Evolutionary conservation across 1,140 invertebrate genomes (phyloP).

Genomic region (Bactericera cockerelli): DNA sequence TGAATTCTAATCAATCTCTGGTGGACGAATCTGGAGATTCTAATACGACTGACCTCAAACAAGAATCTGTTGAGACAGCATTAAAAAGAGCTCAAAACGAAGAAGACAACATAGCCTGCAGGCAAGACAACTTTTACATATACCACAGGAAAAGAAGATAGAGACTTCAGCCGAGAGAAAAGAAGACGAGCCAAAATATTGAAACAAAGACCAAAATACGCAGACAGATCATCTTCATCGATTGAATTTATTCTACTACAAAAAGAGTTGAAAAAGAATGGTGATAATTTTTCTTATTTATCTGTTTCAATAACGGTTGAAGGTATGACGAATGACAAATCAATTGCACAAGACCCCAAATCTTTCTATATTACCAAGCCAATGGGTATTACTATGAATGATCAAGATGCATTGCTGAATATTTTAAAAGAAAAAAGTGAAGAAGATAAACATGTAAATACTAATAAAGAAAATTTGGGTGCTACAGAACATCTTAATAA

Average conservation of each 20-base stretch:
- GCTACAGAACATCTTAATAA: neutral
- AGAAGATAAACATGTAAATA: neutral
- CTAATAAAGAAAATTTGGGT: neutral
- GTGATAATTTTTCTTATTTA: neutral
- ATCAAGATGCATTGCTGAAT: neutral
- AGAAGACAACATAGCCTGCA: neutral
- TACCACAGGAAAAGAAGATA: neutral
- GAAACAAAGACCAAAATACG: neutral
- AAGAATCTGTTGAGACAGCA: no score
- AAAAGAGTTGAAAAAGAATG: conserved; percentile 8
- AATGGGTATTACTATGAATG: neutral
- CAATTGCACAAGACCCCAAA: neutral
- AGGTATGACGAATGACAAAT: neutral
- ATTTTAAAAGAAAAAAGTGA: conserved; percentile 2
- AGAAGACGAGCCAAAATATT: neutral
- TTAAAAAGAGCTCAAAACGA: no score
- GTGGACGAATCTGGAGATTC: no score
- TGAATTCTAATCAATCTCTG: no score
- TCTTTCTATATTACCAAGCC: neutral
- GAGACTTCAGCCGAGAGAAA: neutral
- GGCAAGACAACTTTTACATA: neutral
- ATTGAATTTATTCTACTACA: neutral
- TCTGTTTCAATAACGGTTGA: conserved; percentile 2
- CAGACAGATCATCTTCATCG: neutral
- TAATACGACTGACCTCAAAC: no score